Evolutionary conservation across 1,140 invertebrate species (phyloP), one percentile per base, ranked within the genome.

Genomic region (Ceratina japonica): DNA sequence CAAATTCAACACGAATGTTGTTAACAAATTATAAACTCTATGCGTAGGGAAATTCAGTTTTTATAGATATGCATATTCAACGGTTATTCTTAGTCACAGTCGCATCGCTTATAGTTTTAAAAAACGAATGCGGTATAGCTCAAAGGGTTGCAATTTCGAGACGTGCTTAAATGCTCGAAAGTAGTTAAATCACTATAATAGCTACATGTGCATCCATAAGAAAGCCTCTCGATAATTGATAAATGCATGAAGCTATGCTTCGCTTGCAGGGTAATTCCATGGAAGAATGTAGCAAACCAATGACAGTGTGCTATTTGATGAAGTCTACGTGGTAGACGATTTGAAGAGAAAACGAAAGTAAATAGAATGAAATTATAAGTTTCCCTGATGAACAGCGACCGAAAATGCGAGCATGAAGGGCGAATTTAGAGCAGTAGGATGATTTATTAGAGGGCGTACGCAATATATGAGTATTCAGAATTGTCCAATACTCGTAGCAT

Each of bases 391-490:
- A 44, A 44, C 5, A 44, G 37, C 22, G 27, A 69, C 44, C 16
- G 15, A 20, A 18, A 61, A 8, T 16, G 54, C 24, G 24, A 20
- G n/a, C 31, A 7, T 7, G 12, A 54, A 20, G 66, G 31, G 20
- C 37, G 15, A 31, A 64, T 69, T 27, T 13, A 24, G 63, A 77
- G 37, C 20, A 24, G 52, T 24, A 54, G 56, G 69, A 72, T 56
- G 62, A 83, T 76, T 83, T 54, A 87, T 91, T 90, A 90, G 90
- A 89, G 87, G 89, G 85, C 85, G 88, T 89, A 89, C 89, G 88
- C 90, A 91, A 91, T 90, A 86, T 90, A 91, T 91, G 89, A 91
- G 86, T 87, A 90, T 92, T 87, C 89, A 89, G 81, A 87, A 83
- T 81, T 75, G 84, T 86, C 74, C 37, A 62, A 79, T 77, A 63